These are phyloP conservation scores for Hormaphis cornu DNA, from an alignment of 1,140 invertebrate genomes.

Conservation along the genomic window DNA sequence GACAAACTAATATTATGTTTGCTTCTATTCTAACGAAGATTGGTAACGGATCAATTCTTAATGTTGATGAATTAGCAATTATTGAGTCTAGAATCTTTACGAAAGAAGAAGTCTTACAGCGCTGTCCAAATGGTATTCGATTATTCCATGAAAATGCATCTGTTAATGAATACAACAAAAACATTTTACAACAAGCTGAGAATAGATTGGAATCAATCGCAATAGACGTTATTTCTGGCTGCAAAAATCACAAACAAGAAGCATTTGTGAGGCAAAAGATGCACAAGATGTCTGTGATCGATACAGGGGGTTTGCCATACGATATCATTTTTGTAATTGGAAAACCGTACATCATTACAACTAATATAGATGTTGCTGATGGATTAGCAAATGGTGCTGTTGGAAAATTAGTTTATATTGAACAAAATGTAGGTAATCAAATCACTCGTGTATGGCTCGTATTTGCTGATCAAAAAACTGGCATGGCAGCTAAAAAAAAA, in stretches of 20 bases:
- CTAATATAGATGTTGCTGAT: conserved; percentile 42
- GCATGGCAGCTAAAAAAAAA: conserved; percentile 35
- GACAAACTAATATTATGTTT: conserved; percentile 24
- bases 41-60: conserved; percentile 15
- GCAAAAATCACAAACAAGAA: conserved; percentile 23
- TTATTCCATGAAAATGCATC: conserved; percentile 35
- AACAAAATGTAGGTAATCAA: conserved; percentile 35
- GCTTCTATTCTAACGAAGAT: conserved; percentile 30
- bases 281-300: conserved; percentile 40
- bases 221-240: conserved; percentile 5
- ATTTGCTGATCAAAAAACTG: conserved; percentile 34
- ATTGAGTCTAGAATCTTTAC: conserved; percentile 15
- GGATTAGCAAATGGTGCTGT: conserved; percentile 41
- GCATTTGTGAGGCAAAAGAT: not conserved
- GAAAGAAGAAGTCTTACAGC: not conserved
- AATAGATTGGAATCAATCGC: not conserved
- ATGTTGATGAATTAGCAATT: not conserved
- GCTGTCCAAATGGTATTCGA: conserved; percentile 34
- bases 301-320: conserved; percentile 42
- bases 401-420: conserved; percentile 39
- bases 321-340: conserved; percentile 39
- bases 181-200: conserved; percentile 1
- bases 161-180: conserved; percentile 10
- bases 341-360: conserved; percentile 40
- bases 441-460: conserved; percentile 35